Conservation (phyloP, 2,113 vertebrate species). For the Edolisoma coerulescens region DNA sequence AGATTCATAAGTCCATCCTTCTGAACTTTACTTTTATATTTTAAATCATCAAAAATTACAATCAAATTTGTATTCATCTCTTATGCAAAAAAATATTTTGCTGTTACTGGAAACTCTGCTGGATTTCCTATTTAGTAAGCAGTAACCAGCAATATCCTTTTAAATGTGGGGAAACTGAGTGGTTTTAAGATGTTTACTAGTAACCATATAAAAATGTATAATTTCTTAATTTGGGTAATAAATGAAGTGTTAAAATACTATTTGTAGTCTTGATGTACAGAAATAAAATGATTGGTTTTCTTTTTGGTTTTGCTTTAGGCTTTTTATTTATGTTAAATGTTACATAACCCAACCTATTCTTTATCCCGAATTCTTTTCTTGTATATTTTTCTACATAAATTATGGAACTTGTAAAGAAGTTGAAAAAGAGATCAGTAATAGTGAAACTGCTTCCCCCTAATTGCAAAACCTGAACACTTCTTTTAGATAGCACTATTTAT, state of each 20-base stretch:
- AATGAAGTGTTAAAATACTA: slow-evolving; percentile 78
- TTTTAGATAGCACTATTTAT: slow-evolving; percentile 52
- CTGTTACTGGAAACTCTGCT: slow-evolving; percentile 49
- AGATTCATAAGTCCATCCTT: not conserved
- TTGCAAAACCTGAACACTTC: not conserved
- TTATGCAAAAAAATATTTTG: slow-evolving; percentile 45
- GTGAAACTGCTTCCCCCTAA: not conserved
- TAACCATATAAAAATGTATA: slow-evolving; percentile 75
- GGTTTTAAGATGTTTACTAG: slow-evolving; percentile 75
- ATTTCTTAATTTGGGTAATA: slow-evolving; percentile 78
- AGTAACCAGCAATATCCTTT: slow-evolving; percentile 75
- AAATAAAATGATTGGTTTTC: slow-evolving; percentile 72
- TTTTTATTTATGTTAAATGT: slow-evolving; percentile 65
- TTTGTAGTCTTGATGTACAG: slow-evolving; percentile 77
- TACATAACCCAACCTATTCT: slow-evolving; percentile 1
- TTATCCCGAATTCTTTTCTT: slow-evolving; percentile 32
- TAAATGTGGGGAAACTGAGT: slow-evolving; percentile 55
- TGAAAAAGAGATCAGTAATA: slow-evolving; percentile 1
- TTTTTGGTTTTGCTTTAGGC: slow-evolving; percentile 68
- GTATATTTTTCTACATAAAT: slow-evolving; percentile 57
- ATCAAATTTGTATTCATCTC: slow-evolving; percentile 41
- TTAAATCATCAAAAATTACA: slow-evolving; percentile 15
- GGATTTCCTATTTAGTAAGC: slow-evolving; percentile 48
- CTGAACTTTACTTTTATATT: slow-evolving; percentile 21
- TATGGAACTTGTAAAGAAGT: slow-evolving; percentile 42